These are phyloP conservation scores for Hycleus cichorii DNA, from an alignment of 1,140 invertebrate genomes.

Conservation along the genomic window DNA sequence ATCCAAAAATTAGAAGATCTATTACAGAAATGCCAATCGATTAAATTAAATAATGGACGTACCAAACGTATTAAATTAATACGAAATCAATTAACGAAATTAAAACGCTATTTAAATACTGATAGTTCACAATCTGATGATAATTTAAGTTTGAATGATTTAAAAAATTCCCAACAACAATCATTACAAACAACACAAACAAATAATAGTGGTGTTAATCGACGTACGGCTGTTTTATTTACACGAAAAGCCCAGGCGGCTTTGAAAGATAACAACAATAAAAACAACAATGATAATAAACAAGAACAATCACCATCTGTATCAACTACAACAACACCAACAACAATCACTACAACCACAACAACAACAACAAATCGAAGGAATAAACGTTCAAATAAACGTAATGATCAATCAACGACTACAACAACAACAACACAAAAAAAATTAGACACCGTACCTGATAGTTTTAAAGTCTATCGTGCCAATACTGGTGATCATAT, in stretches of 20 bases:
- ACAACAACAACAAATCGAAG: slow-evolving; percentile 8
- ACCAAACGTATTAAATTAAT: slow-evolving; percentile 48
- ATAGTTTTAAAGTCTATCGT: slow-evolving; percentile 38
- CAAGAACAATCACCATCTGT: slow-evolving; percentile 17
- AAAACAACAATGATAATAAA: slow-evolving; percentile 27
- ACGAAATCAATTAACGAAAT: slow-evolving; percentile 43
- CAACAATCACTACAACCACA: neutral
- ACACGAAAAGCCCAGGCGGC: slow-evolving; percentile 63
- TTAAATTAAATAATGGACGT: slow-evolving; percentile 46
- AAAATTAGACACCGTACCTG: slow-evolving; percentile 28
- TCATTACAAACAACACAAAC: slow-evolving; percentile 6
- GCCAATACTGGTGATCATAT: slow-evolving; percentile 27
- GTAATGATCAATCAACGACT: slow-evolving; percentile 3
- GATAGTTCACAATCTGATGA: slow-evolving; percentile 41
- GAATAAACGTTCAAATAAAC: slow-evolving; percentile 24
- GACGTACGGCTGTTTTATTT: slow-evolving; percentile 74
- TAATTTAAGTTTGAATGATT: slow-evolving; percentile 26
- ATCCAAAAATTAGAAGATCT: slow-evolving; percentile 49
- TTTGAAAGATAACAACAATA: slow-evolving; percentile 32
- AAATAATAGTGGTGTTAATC: slow-evolving; percentile 56
- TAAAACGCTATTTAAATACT: slow-evolving; percentile 19
- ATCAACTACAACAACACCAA: neutral
- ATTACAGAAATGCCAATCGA: slow-evolving; percentile 44
- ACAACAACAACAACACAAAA: slow-evolving; percentile 12
- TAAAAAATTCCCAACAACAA: slow-evolving; percentile 24